Evolutionary conservation across 2,797 vertebrate species (phyloP).

Genomic region (Macroramphosus scolopax): DNA sequence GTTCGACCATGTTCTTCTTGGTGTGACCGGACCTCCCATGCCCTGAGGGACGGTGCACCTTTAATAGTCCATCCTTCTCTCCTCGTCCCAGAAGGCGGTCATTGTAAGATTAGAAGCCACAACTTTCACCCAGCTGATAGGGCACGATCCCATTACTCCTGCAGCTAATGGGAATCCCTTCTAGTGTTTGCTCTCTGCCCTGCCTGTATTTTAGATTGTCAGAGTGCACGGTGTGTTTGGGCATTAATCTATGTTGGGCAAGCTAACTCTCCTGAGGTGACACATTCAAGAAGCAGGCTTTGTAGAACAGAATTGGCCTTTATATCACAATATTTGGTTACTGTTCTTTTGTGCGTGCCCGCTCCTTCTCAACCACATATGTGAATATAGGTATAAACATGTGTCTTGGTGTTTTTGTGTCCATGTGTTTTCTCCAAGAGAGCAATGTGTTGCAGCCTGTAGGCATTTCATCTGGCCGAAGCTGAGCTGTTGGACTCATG

Average conservation of each 20-base stretch:
- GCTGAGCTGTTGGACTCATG: constrained; percentile 78
- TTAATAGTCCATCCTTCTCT: constrained; percentile 51
- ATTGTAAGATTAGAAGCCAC: constrained; percentile 62
- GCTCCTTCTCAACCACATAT: constrained; percentile 1
- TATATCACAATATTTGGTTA: too few species aligned
- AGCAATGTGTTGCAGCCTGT: constrained; percentile 65
- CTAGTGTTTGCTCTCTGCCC: constrained; percentile 20
- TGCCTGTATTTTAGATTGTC: constrained; percentile 1
- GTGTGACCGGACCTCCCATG: constrained; percentile 42
- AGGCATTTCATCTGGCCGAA: constrained; percentile 69
- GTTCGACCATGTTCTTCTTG: too few species aligned
- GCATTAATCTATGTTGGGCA: constrained; percentile 11
- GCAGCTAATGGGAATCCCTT: constrained; percentile 57
- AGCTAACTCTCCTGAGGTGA: neutral
- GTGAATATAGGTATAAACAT: constrained; percentile 15
- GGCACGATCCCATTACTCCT: constrained; percentile 54
- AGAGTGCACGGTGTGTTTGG: constrained; percentile 2
- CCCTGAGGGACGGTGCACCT: constrained; percentile 41
- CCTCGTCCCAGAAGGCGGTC: constrained; percentile 40
- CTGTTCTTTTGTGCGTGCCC: neutral
- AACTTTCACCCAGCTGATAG: constrained; percentile 58
- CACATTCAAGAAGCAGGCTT: neutral
- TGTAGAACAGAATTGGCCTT: too few species aligned
- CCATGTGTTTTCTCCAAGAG: constrained; percentile 36
- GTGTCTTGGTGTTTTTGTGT: constrained; percentile 1